Evolutionary conservation across 2,797 vertebrate genomes (phyloP).

Genomic region (Acomys russatus): DNA sequence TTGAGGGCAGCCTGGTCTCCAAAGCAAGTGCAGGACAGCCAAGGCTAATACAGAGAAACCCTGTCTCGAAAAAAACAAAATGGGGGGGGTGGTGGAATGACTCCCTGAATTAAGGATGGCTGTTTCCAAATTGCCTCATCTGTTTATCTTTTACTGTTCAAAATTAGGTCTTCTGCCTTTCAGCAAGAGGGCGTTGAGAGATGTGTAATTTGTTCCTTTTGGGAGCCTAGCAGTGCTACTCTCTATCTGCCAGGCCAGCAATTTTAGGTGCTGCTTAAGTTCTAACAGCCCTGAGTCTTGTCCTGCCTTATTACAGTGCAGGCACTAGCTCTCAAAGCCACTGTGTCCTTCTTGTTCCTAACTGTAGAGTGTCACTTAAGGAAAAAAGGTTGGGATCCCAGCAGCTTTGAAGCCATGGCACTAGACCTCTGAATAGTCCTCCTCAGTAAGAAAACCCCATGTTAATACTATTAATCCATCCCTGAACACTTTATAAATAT

Average conservation of each 20-base stretch:
- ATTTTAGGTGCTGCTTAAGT: neutral
- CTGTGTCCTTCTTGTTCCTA: rapidly evolving
- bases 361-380: rapidly evolving
- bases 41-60: too few species aligned
- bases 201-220: neutral
- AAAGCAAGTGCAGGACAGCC: too few species aligned
- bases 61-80: too few species aligned
- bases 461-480: neutral
- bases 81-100: neutral
- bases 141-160: neutral
- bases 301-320: neutral
- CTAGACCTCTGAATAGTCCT: neutral
- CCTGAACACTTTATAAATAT: neutral
- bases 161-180: neutral
- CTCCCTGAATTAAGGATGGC: neutral
- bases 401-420: rapidly evolving
- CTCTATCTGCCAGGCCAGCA: neutral
- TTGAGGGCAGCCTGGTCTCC: too few species aligned
- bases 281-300: neutral
- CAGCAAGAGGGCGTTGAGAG: neutral
- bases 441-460: neutral
- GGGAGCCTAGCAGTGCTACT: neutral
- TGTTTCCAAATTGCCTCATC: neutral
- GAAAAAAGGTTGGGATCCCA: too few species aligned
- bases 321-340: neutral